Evolutionary conservation across 2,113 vertebrate genomes (phyloP).

Genomic region (Plectropomus leopardus): DNA sequence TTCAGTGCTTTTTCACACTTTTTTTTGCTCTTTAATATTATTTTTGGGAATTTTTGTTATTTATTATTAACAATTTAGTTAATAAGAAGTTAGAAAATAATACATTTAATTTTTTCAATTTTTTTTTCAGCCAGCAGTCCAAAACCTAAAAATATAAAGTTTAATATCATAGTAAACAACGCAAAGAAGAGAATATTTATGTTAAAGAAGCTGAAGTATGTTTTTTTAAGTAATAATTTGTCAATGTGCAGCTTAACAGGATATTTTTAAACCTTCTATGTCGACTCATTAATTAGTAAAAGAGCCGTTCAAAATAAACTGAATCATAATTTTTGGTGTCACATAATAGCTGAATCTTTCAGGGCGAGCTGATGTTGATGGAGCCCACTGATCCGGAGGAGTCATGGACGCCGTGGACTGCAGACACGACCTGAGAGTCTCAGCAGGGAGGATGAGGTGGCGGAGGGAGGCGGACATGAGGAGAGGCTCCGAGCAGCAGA

Average conservation of each 20-base stretch:
- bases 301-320: not conserved
- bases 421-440: constrained; percentile 36
- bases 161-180: not conserved
- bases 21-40: too few species aligned
- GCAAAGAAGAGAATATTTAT: not conserved
- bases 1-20: too few species aligned
- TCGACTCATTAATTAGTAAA: not conserved
- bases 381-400: not conserved
- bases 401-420: constrained; percentile 50
- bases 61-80: not conserved
- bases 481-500: not conserved
- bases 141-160: not conserved
- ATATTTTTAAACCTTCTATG: too few species aligned
- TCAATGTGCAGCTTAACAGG: too few species aligned
- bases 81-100: not conserved
- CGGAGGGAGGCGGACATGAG: constrained; percentile 40
- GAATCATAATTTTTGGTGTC: not conserved
- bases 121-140: not conserved
- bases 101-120: not conserved
- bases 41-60: not conserved
- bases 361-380: constrained; percentile 28
- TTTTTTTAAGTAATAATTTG: too few species aligned
- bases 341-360: not conserved
- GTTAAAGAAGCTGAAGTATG: not conserved
- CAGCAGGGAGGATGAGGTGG: constrained; percentile 55